Percentiles rank a stretch among this genome's conserved stretches.
These are phyloP conservation scores for Esox masquinongy DNA, from an alignment of 2,797 vertebrate species.

Conservation along the genomic window DNA sequence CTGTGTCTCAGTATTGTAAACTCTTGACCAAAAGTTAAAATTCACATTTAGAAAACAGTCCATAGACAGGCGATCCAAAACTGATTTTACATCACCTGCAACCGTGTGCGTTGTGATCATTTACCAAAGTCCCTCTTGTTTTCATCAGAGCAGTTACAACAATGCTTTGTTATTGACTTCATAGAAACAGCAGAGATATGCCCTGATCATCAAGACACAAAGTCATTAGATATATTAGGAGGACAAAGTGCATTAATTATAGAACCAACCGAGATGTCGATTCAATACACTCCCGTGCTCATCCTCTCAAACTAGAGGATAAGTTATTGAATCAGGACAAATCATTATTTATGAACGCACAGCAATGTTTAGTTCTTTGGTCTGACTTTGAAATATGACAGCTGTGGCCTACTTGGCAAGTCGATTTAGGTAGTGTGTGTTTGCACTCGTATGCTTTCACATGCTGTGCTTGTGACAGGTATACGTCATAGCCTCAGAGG, in stretches of 20 bases:
- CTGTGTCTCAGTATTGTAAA: too few relatives aligned
- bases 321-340: slow-evolving; percentile 15
- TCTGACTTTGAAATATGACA: not conserved
- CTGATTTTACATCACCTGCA: not conserved
- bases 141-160: not conserved
- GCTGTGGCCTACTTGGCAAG: not conserved
- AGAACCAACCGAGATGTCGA: slow-evolving; percentile 20
- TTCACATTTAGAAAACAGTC: not conserved
- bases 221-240: slow-evolving; percentile 6
- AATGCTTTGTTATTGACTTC: slow-evolving; percentile 4
- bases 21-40: too few relatives aligned
- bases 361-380: slow-evolving; percentile 5
- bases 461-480: not conserved
- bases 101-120: not conserved
- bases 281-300: slow-evolving; percentile 1
- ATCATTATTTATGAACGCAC: not conserved
- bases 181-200: not conserved
- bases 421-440: slow-evolving; percentile 3
- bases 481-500: not conserved
- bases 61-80: not conserved
- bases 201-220: slow-evolving; percentile 10
- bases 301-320: slow-evolving; percentile 6
- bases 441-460: not conserved
- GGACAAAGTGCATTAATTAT: slow-evolving; percentile 17
- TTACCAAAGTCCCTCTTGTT: not conserved